Conservation (phyloP, 2,888 invertebrate species). For the Agelastica alni region DNA sequence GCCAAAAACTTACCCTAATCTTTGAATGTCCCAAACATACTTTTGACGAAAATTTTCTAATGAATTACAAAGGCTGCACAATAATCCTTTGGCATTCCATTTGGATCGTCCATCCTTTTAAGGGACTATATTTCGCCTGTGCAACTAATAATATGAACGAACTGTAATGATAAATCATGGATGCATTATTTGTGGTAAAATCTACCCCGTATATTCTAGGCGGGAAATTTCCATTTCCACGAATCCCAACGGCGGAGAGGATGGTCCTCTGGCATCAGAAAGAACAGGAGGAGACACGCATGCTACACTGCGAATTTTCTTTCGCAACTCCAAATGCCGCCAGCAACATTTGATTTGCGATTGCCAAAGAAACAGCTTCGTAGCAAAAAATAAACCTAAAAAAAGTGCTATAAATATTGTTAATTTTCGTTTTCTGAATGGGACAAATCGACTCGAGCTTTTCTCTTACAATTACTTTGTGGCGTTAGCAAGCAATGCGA, state of each 20-base stretch:
- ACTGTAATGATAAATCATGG: too few species aligned
- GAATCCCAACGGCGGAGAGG: slow-evolving; percentile 24
- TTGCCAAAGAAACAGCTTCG: slow-evolving; percentile 1
- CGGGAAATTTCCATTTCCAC: slow-evolving; percentile 15
- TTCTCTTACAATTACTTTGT: slow-evolving; percentile 60
- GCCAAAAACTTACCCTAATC: too few species aligned
- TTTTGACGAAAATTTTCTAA: too few species aligned
- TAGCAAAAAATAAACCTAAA: too few species aligned
- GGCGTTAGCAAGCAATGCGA: slow-evolving; percentile 53
- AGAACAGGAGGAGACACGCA: slow-evolving; percentile 31
- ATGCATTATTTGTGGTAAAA: too few species aligned
- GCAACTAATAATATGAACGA: too few species aligned
- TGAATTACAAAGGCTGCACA: too few species aligned
- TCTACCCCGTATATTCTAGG: slow-evolving; percentile 7
- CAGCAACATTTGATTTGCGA: slow-evolving; percentile 13
- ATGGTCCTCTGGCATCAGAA: slow-evolving; percentile 24
- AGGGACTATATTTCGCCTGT: too few species aligned
- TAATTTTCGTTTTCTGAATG: slow-evolving; percentile 55
- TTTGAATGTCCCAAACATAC: too few species aligned
- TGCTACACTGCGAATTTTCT: slow-evolving; percentile 28
- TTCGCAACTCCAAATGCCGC: slow-evolving; percentile 4
- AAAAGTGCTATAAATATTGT: too few species aligned
- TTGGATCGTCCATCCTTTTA: too few species aligned
- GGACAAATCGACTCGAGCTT: slow-evolving; percentile 63
- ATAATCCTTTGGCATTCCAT: too few species aligned